These are phyloP conservation scores for Rhabditoides inermis DNA, from an alignment of 2,888 invertebrate genomes.

Conservation along the genomic window DNA sequence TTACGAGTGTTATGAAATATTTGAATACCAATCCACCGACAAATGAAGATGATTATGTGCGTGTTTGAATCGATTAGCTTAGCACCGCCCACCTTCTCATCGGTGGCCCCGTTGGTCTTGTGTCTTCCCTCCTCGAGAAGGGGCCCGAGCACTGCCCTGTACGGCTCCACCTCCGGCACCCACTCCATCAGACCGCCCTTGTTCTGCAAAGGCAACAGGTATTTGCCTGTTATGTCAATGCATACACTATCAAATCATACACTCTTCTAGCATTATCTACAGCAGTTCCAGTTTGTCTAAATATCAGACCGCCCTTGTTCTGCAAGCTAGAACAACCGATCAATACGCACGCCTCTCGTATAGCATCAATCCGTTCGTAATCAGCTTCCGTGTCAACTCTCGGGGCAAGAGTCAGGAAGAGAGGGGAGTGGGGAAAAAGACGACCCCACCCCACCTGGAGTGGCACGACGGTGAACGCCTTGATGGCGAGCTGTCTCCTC, in stretches of 20 bases:
- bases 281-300: too few species aligned
- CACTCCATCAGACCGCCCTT: constrained; percentile 92
- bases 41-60: not conserved
- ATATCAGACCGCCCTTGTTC: constrained; percentile 87
- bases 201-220: constrained; percentile 59
- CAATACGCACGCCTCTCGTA: not conserved
- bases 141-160: constrained; percentile 12
- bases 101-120: not conserved
- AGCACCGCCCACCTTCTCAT: not conserved
- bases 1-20: too few species aligned
- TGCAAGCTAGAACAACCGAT: constrained; percentile 1
- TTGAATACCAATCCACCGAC: not conserved
- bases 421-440: not conserved
- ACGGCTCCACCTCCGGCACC: constrained; percentile 70
- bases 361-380: constrained; percentile 55
- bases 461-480: constrained; percentile 83
- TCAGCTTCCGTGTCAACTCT: too few species aligned
- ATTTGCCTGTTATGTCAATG: too few species aligned
- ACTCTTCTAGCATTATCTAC: too few species aligned
- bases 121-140: constrained; percentile 6
- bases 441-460: constrained; percentile 54
- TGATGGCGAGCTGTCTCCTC: constrained; percentile 71
- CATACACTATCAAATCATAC: too few species aligned
- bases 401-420: too few species aligned
- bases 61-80: too few species aligned